Base-by-base conservation (phyloP, 2,113 vertebrate genomes). In the Pao palembangensis region DNA sequence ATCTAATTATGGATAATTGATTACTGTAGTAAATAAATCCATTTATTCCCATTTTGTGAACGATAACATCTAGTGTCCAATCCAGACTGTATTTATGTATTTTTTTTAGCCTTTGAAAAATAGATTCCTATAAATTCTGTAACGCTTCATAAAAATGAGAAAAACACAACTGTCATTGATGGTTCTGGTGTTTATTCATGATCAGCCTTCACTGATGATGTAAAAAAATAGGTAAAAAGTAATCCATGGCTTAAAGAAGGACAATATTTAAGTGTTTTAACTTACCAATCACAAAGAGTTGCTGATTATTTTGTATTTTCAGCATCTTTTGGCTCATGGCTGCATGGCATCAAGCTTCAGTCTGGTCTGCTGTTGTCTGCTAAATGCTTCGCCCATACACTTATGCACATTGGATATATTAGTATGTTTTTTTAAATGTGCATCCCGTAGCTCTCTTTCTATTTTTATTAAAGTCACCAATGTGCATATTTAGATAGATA, bases 361-460 rank as follows among this genome's bases (percentile, higher is more conserved):
- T 48, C 31, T n/a, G 17, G 46, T 42, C 43, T 54, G 43, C 42
- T 61, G 43, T 72, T 46, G 51, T 57, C 69, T 56, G 64, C 15
- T 48, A 16, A 73, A 75, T 69, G 75, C 62, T 69, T 41, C 59
- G 23, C 23, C 17, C 3, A 10, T 31, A 13, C 31, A 34, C 8
- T 17, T 51, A 61, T 7, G 14, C 14, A 46, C 44, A 46, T 12
- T 17, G 3, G 17, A 46, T n/a, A 46, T 46, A 17, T 46, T 17
- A 17, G 44, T 17, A 46, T n/a, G 14, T 11, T 6, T 46, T 46
- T 46, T 31, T 31, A 31, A 31, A 31, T 31, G 11, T 38, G 34
- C 16, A 16, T 73, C 73, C 63, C 34, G 54, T 68, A 79, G 53
- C 65, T 61, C 50, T 61, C 46, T 51, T 55, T 52, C 46, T 23